Evolutionary conservation across 1,140 invertebrate species (phyloP).

Genomic region (Megalopta genalis): DNA sequence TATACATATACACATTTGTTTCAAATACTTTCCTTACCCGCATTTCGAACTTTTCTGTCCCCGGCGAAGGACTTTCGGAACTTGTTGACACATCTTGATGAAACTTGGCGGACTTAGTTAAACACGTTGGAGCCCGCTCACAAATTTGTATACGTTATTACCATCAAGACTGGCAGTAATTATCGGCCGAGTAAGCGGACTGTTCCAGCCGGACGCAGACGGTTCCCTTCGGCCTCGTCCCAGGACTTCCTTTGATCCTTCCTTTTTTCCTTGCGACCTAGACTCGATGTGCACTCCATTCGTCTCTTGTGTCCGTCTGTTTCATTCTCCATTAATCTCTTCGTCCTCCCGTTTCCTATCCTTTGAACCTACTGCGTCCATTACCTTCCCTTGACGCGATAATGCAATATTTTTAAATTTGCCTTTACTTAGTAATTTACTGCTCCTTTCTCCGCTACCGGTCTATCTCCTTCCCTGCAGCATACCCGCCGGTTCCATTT

Average conservation of each 20-base stretch:
- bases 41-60: no score
- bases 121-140: no score
- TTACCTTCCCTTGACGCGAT: conserved; percentile 28
- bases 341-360: conserved; percentile 24
- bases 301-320: conserved; percentile 14
- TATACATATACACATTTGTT: no score
- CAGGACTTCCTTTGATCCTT: background rate
- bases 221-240: background rate
- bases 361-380: conserved; percentile 25
- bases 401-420: conserved; percentile 36
- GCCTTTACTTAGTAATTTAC: conserved; percentile 28
- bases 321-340: conserved; percentile 41
- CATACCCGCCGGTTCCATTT: background rate
- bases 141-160: no score
- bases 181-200: no score
- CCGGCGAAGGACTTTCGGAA: no score
- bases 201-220: no score
- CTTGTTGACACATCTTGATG: no score
- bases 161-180: no score
- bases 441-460: background rate
- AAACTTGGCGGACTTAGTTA: no score
- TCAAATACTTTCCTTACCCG: no score
- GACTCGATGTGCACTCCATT: conserved; percentile 9
- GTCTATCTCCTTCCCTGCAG: background rate
- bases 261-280: background rate